phyloP scores from a whole-genome alignment of 1,140 invertebrate species.

The Brachionus calyciflorus region DNA sequence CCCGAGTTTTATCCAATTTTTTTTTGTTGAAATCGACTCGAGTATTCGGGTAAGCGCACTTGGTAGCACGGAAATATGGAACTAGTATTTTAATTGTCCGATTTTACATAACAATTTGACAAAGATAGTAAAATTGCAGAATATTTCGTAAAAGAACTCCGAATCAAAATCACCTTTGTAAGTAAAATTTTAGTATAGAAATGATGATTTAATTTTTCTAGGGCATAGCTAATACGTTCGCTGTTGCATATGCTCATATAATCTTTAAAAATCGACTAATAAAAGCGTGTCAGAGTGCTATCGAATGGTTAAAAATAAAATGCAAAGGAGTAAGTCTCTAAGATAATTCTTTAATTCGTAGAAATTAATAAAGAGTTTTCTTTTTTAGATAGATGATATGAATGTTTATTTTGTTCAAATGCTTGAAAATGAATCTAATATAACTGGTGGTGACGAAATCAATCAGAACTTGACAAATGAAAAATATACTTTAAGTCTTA shows the following conservation, averaged over 20 bases:
- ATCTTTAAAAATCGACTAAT: slow-evolving; percentile 43
- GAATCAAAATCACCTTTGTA: too few relatives aligned
- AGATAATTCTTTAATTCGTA: not conserved
- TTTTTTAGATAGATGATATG: not conserved
- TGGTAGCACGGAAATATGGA: too few relatives aligned
- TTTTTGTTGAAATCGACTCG: too few relatives aligned
- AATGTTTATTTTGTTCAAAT: slow-evolving; percentile 40
- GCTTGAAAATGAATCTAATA: not conserved
- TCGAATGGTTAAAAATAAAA: slow-evolving; percentile 7
- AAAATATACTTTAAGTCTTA: not conserved
- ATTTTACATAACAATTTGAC: too few relatives aligned
- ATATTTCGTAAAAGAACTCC: too few relatives aligned
- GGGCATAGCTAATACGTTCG: slow-evolving; percentile 25
- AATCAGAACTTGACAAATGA: not conserved
- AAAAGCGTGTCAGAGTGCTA: slow-evolving; percentile 7
- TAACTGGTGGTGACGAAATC: not conserved
- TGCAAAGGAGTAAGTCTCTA: not conserved
- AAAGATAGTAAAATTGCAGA: too few relatives aligned
- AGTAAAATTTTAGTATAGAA: not conserved
- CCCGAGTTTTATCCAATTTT: too few relatives aligned
- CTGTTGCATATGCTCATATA: slow-evolving; percentile 11
- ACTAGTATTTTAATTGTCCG: too few relatives aligned
- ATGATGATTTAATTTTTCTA: not conserved
- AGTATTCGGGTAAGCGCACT: too few relatives aligned
- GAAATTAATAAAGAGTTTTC: not conserved